Evolutionary conservation across 2,113 vertebrate species (phyloP).

Genomic region (Cephalophus harveyi): DNA sequence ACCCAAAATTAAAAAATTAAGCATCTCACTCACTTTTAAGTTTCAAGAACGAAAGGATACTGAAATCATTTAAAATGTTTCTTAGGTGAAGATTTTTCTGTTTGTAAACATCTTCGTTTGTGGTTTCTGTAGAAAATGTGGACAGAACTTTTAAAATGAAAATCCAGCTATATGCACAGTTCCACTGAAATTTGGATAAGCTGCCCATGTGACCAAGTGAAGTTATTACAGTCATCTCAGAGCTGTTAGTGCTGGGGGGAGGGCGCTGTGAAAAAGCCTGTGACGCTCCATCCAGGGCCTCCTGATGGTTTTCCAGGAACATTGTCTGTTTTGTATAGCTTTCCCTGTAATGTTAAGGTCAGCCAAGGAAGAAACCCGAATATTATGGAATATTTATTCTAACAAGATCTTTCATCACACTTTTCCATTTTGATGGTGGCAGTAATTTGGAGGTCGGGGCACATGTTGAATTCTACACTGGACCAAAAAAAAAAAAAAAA

Average conservation of each 20-base stretch:
- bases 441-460: background rate
- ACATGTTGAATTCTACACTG: background rate
- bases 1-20: background rate
- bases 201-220: background rate
- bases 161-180: background rate
- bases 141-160: slow-evolving; percentile 21
- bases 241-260: background rate
- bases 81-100: background rate
- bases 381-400: background rate
- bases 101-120: background rate
- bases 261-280: background rate
- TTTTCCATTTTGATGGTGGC: background rate
- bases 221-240: background rate
- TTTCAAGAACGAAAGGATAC: background rate
- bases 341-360: background rate
- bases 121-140: background rate
- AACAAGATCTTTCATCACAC: background rate
- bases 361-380: background rate
- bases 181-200: background rate
- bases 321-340: background rate
- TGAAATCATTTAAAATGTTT: background rate
- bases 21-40: background rate
- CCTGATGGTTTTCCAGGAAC: background rate
- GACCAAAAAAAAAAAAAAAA: background rate
- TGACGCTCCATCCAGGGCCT: background rate